Conservation (phyloP, 2,888 invertebrate genomes). For the Rotaria sp. region DNA sequence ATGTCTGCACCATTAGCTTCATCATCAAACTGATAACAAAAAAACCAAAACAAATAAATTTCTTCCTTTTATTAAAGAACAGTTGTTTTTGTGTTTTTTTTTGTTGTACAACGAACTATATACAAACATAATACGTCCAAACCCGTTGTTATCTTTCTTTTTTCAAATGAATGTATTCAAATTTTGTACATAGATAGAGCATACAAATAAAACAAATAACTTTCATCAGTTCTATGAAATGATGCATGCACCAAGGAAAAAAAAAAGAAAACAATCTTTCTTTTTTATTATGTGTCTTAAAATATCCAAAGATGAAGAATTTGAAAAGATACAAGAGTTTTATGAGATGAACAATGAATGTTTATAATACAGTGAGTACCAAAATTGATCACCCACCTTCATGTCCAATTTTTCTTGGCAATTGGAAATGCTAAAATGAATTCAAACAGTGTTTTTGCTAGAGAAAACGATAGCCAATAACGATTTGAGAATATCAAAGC, state of each 20-base stretch:
- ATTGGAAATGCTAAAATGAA: too few species aligned
- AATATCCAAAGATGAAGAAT: too few species aligned
- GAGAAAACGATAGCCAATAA: too few species aligned
- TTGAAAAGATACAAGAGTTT: too few species aligned
- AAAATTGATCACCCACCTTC: too few species aligned
- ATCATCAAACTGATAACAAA: neutral
- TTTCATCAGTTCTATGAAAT: neutral
- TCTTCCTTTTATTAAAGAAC: neutral
- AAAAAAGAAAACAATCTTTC: too few species aligned
- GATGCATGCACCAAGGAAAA: neutral
- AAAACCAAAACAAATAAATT: neutral
- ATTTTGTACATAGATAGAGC: neutral
- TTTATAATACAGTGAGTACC: too few species aligned
- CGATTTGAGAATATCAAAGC: too few species aligned
- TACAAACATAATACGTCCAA: neutral
- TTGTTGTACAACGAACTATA: neutral
- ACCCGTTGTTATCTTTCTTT: neutral
- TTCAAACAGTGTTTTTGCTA: too few species aligned
- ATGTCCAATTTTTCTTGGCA: too few species aligned
- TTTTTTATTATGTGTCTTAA: too few species aligned
- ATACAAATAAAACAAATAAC: neutral
- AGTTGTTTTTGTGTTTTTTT: neutral
- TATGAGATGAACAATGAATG: too few species aligned
- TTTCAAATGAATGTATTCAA: neutral
- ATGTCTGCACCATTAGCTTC: neutral